Percentiles rank a stretch among this genome's conserved stretches.
These are phyloP conservation scores for Rhagophthalmus giganteus DNA, from an alignment of 2,888 invertebrate genomes.

Conservation along the genomic window DNA sequence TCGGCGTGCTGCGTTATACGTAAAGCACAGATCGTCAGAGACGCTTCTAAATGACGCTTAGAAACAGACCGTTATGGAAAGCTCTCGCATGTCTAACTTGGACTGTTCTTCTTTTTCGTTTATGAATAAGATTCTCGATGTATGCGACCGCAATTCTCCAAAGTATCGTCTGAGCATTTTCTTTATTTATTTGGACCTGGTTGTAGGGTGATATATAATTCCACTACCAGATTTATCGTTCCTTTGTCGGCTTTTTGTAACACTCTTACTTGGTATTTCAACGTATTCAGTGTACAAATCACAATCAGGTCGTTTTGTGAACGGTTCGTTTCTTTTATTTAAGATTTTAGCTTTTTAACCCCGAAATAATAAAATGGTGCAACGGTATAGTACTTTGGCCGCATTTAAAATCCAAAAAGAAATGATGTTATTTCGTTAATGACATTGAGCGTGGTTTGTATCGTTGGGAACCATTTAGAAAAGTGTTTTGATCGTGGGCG, in stretches of 20 bases:
- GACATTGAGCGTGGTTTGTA: conserved; percentile 13
- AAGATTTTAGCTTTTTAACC: neutral
- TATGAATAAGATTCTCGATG: conserved; percentile 25
- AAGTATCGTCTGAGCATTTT: conserved; percentile 29
- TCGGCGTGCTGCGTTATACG: conserved; percentile 9
- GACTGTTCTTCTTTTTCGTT: conserved; percentile 21
- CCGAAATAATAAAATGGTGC: no score
- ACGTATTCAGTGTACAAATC: conserved; percentile 26
- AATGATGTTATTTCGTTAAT: no score
- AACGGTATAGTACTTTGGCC: no score
- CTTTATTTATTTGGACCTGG: conserved; percentile 30
- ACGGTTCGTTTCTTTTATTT: conserved; percentile 5
- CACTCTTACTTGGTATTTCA: conserved; percentile 25
- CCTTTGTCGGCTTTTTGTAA: conserved; percentile 31
- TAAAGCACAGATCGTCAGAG: conserved; percentile 12
- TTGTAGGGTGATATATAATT: conserved; percentile 29
- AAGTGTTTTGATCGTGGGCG: conserved; percentile 31
- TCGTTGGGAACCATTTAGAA: conserved; percentile 26
- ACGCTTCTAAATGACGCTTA: conserved; percentile 10
- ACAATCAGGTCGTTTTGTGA: conserved; percentile 24
- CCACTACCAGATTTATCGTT: conserved; percentile 31
- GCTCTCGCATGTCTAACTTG: conserved; percentile 27
- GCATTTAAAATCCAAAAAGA: no score
- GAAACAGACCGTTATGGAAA: conserved; percentile 25
- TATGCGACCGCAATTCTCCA: conserved; percentile 29